Evolutionary conservation across 2,797 vertebrate genomes (phyloP).

Genomic region (Epinephelus awoara): DNA sequence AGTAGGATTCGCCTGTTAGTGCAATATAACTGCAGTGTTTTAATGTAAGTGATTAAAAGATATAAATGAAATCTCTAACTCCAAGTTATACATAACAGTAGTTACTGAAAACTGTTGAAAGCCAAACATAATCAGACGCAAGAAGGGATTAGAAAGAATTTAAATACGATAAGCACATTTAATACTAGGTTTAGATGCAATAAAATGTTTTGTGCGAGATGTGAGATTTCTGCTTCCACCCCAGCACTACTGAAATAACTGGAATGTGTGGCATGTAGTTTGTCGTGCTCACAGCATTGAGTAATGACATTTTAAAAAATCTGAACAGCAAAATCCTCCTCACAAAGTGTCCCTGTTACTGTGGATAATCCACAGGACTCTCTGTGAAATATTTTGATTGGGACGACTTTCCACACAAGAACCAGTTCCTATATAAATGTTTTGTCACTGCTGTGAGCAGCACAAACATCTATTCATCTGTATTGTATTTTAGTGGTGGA

Average conservation of each 20-base stretch:
- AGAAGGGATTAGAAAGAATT: too few relatives aligned
- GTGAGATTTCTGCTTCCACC: constrained; percentile 6
- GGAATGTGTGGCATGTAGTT: constrained; percentile 9
- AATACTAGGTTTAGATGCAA: constrained; percentile 14
- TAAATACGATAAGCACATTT: background rate
- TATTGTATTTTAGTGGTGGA: constrained; percentile 19
- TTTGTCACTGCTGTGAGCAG: constrained; percentile 10
- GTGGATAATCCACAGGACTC: constrained; percentile 34
- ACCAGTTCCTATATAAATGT: constrained; percentile 16
- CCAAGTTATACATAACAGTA: background rate
- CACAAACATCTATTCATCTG: background rate
- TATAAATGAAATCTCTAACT: background rate
- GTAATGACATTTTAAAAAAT: background rate
- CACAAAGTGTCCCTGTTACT: constrained; percentile 22
- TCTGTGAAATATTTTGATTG: constrained; percentile 44
- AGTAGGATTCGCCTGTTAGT: background rate
- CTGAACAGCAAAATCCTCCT: constrained; percentile 21
- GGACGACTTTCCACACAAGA: constrained; percentile 21
- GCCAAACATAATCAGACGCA: background rate
- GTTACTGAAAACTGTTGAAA: constrained; percentile 5
- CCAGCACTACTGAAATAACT: background rate
- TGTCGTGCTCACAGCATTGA: background rate
- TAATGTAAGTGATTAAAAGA: background rate
- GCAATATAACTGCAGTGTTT: background rate
- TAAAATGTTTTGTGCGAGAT: background rate